These are phyloP conservation scores for Pilophorus perplexus DNA, from an alignment of 2,888 invertebrate species.

Conservation along the genomic window DNA sequence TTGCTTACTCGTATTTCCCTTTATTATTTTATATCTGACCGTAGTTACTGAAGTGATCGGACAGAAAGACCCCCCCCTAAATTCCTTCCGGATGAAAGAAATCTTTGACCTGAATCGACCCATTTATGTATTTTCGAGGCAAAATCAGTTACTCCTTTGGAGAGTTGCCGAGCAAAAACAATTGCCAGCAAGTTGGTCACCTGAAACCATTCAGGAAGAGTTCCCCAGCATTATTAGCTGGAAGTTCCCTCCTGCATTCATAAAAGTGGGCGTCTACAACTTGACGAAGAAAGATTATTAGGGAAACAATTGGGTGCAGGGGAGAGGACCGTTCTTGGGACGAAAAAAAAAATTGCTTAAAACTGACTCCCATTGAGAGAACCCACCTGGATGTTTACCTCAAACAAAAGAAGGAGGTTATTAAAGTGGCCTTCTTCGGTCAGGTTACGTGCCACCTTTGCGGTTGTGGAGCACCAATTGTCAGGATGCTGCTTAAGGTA, in stretches of 20 bases:
- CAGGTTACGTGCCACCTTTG: constrained; percentile 24
- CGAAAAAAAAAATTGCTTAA: constrained; percentile 1
- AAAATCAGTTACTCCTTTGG: no score
- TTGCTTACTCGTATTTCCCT: no score
- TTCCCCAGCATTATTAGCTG: background rate
- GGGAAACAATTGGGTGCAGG: background rate
- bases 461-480: constrained; percentile 15
- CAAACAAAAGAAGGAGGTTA: constrained; percentile 24
- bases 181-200: no score
- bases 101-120: no score
- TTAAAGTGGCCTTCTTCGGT: constrained; percentile 15
- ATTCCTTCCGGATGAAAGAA: no score
- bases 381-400: constrained; percentile 10
- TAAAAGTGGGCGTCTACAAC: background rate
- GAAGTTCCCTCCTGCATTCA: background rate
- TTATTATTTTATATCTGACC: no score
- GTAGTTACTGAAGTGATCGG: no score
- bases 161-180: no score
- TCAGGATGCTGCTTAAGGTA: constrained; percentile 7
- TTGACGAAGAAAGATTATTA: background rate
- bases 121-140: no score
- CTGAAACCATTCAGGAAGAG: no score
- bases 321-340: background rate
- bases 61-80: no score
- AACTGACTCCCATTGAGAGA: constrained; percentile 17